Evolutionary conservation across 1,140 invertebrate species (phyloP), one percentile per base, ranked within the genome.

Genomic region (Oscheius sp.): DNA sequence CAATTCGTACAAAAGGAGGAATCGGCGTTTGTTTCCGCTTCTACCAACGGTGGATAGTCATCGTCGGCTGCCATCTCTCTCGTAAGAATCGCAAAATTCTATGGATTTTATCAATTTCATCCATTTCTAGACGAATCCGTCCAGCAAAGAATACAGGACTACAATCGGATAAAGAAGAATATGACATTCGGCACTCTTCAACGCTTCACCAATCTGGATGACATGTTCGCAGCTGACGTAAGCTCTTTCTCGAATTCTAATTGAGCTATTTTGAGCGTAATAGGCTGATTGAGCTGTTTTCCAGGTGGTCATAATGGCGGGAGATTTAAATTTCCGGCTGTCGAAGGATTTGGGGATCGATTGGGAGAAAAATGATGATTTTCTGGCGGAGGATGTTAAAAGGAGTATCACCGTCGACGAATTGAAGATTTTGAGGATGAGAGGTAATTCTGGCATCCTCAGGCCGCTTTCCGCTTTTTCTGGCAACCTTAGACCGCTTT

Each of bases 301-400:
- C 35, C 46, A 74, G 72, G 72, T 63, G 20, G 59, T 74, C 23
- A 3, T 74, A 15, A 68, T 64, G 72, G 62, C 23, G 23, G 72
- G 72, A 20, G 72, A 74, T 36, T 52, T 74, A n/a, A 74, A 74
- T 61, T 74, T 74, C 45, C 72, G 72, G 2, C 35, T 74, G 0
- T 15, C 15, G 26, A 58, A 58, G 23, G 26, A 7, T 62, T 29
- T 62, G 32, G 13, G 38, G 38, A 45, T 13, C 20, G 20, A 45
- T 45, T 45, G 38, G 38, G 10, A 13, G 20, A 45, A 20, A 20
- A 45, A 45, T 45, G 20, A 45, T 10, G 38, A 45, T 13, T n/a
- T 45, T 13, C 13, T 45, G 10, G 20, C 10, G 13, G n/a, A n/a
- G 13, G n/a, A n/a, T n/a, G n/a, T n/a, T n/a, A n/a, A n/a, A n/a